A percentile compares a stretch with the other conserved stretches of the same genome.
phyloP scores from a whole-genome alignment of 1,140 invertebrate species.

The Musca domestica region DNA sequence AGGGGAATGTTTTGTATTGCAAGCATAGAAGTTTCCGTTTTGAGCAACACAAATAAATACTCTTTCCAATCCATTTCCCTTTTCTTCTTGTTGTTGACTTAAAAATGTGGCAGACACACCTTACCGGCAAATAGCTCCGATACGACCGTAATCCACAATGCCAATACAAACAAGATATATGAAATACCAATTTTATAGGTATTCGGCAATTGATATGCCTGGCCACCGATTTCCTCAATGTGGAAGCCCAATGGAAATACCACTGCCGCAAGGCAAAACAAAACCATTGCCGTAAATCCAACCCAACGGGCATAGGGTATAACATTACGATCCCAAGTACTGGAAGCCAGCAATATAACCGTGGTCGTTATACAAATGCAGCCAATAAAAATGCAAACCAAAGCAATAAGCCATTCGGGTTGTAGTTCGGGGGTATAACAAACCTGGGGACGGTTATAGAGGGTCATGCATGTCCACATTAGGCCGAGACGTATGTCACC shows the following conservation, averaged over 20 bases:
- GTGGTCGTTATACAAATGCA: slow-evolving; percentile 91
- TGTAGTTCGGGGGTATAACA: slow-evolving; percentile 85
- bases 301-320: slow-evolving; percentile 92
- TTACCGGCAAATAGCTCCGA: slow-evolving; percentile 97
- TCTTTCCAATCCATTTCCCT: no score
- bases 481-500: slow-evolving; percentile 86
- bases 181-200: slow-evolving; percentile 94
- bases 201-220: slow-evolving; percentile 92
- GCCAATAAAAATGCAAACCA: slow-evolving; percentile 88
- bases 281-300: slow-evolving; percentile 94
- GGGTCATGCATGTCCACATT: slow-evolving; percentile 90
- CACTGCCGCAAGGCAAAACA: slow-evolving; percentile 91
- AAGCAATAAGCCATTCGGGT: slow-evolving; percentile 85
- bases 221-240: slow-evolving; percentile 91
- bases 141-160: slow-evolving; percentile 93
- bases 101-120: slow-evolving; percentile 94
- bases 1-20: no score
- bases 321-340: slow-evolving; percentile 87
- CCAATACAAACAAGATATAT: slow-evolving; percentile 92
- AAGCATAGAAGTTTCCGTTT: no score
- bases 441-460: slow-evolving; percentile 83
- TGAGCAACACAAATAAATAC: no score
- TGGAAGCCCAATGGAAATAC: slow-evolving; percentile 96
- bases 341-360: slow-evolving; percentile 80
- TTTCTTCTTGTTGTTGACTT: slow-evolving; percentile 42